A percentile compares a stretch with the other conserved stretches of the same genome.
These are phyloP conservation scores for Festucalex cinctus DNA, from an alignment of 2,113 vertebrate genomes.

Conservation along the genomic window DNA sequence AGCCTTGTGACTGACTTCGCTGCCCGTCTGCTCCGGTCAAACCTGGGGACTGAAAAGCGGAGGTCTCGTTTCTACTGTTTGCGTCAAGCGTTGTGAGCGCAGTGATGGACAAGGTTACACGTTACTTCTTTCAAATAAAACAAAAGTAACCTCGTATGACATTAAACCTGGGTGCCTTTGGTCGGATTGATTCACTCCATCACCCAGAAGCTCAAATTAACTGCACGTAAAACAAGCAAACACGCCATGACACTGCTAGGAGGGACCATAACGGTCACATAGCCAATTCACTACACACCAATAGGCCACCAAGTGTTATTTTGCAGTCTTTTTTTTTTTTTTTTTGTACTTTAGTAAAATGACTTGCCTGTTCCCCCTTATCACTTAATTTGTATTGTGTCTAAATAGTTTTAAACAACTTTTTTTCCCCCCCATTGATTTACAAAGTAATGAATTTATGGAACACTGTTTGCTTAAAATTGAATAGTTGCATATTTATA, in stretches of 20 bases:
- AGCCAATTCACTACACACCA: background rate
- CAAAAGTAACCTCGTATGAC: background rate
- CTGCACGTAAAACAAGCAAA: background rate
- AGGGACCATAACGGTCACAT: conserved; percentile 1
- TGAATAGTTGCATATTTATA: conserved; percentile 75
- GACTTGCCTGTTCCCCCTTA: conserved; percentile 11
- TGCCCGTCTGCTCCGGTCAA: conserved; percentile 23
- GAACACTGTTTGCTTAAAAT: conserved; percentile 61
- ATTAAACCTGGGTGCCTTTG: background rate
- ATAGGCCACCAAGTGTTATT: conserved; percentile 38
- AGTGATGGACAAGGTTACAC: background rate
- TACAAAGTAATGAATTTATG: conserved; percentile 54
- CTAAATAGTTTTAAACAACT: conserved; percentile 3
- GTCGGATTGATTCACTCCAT: background rate
- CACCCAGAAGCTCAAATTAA: background rate
- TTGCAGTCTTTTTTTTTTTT: conserved; percentile 44
- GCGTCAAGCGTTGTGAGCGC: background rate
- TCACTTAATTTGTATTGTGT: conserved; percentile 24
- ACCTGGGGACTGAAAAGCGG: conserved; percentile 34
- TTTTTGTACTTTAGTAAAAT: conserved; percentile 34
- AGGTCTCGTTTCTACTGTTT: background rate
- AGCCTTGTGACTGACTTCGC: conserved; percentile 58
- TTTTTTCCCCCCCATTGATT: conserved; percentile 41
- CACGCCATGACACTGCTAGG: background rate
- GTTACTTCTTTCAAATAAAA: background rate